Percentiles rank a stretch among this genome's conserved stretches.
Conservation (phyloP, 1,140 invertebrate species). For the Dolichoris vasculosae region DNA sequence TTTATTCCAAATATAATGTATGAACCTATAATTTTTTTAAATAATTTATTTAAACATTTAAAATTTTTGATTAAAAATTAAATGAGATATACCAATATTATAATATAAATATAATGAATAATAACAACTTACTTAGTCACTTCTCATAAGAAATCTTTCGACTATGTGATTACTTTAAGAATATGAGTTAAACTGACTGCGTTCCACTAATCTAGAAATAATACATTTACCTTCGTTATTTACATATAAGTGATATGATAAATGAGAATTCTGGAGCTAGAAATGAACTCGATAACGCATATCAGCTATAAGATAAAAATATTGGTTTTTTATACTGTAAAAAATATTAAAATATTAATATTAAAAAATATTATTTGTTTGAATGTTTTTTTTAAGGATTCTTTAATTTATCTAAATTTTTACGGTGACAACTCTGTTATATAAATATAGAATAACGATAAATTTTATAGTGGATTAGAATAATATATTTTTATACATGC, state of each 20-base stretch:
- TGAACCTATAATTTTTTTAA: background rate
- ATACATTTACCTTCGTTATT: constrained; percentile 38
- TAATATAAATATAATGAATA: constrained; percentile 5
- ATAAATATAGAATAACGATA: no score
- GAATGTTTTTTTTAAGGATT: no score
- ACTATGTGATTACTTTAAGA: constrained; percentile 7
- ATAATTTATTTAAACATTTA: background rate
- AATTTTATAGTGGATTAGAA: no score
- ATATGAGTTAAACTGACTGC: constrained; percentile 13
- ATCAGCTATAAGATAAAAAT: constrained; percentile 41
- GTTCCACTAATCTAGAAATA: constrained; percentile 37
- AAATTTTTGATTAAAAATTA: background rate
- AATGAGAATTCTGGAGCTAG: background rate
- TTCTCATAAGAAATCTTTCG: background rate
- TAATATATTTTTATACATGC: no score
- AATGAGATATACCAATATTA: background rate
- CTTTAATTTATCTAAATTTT: no score
- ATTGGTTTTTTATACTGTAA: no score
- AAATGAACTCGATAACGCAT: constrained; percentile 40
- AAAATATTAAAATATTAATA: no score
- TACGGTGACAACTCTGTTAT: no score
- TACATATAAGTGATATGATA: constrained; percentile 32
- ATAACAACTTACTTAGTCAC: background rate
- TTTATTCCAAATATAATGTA: background rate
- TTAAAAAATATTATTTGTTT: no score